Conservation (phyloP, 2,888 invertebrate genomes). For the Lasioglossum morio region DNA sequence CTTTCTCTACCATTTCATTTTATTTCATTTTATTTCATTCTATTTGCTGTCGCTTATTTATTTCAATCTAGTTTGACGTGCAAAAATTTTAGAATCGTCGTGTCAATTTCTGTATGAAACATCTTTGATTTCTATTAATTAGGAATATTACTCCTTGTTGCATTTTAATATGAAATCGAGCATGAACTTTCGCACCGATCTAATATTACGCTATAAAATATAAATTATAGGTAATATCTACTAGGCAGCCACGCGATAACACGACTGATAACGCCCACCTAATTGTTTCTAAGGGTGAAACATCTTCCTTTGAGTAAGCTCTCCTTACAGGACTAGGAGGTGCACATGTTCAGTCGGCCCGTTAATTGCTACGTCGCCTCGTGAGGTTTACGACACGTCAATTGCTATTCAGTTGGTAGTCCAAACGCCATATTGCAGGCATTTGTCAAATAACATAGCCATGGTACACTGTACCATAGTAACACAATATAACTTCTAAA, state of each 20-base stretch:
- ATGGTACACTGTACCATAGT: neutral
- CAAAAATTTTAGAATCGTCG: neutral
- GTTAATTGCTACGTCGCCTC: neutral
- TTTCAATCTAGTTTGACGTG: neutral
- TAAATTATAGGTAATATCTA: neutral
- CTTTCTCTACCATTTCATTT: neutral
- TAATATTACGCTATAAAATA: neutral
- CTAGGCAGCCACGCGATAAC: neutral
- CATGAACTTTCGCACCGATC: no score
- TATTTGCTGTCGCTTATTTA: neutral
- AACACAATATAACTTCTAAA: neutral
- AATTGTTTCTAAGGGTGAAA: neutral
- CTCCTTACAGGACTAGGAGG: neutral
- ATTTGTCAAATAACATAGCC: neutral
- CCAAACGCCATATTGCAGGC: neutral
- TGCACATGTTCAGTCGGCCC: neutral
- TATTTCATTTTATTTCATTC: neutral
- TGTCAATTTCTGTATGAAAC: no score
- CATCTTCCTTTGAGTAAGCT: neutral
- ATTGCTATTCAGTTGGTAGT: neutral
- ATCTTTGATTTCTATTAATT: no score
- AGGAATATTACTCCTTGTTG: no score
- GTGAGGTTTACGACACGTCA: neutral
- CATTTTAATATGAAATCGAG: no score
- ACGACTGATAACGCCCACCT: neutral